Evolutionary conservation across 2,797 vertebrate genomes (phyloP).

Genomic region (Etheostoma perlongum): DNA sequence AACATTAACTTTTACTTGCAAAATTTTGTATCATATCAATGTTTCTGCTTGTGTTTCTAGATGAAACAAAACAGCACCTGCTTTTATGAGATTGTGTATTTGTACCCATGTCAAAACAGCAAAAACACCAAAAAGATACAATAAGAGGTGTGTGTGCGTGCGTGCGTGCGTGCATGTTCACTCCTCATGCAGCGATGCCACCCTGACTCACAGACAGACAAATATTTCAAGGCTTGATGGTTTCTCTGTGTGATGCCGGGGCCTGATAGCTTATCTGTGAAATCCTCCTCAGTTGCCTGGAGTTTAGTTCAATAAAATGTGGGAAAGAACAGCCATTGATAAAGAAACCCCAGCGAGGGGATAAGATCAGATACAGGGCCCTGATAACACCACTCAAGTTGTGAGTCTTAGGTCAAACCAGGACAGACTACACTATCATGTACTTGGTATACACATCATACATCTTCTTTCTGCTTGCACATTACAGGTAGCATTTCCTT

Average conservation of each 20-base stretch:
- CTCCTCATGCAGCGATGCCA: slow-evolving; percentile 40
- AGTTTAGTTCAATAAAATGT: slow-evolving; percentile 67
- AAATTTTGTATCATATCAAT: background rate
- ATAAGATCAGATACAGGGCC: slow-evolving; percentile 54
- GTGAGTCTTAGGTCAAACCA: slow-evolving; percentile 40
- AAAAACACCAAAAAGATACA: background rate
- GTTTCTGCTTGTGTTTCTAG: background rate
- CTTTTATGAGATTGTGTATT: background rate
- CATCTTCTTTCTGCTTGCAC: slow-evolving; percentile 1
- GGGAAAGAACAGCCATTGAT: slow-evolving; percentile 56
- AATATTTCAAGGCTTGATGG: slow-evolving; percentile 74
- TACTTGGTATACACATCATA: slow-evolving; percentile 6
- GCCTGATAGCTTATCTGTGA: slow-evolving; percentile 71
- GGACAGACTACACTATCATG: slow-evolving; percentile 24
- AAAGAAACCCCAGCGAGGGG: slow-evolving; percentile 49
- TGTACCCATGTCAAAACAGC: background rate
- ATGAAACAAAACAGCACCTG: slow-evolving; percentile 4
- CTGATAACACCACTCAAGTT: slow-evolving; percentile 41
- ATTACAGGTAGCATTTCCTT: background rate
- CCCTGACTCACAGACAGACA: slow-evolving; percentile 63
- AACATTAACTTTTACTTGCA: background rate
- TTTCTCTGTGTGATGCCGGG: slow-evolving; percentile 69
- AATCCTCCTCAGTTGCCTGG: slow-evolving; percentile 64
- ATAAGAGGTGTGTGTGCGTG: background rate
- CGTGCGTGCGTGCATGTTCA: background rate